Evolutionary conservation across 2,113 vertebrate species (phyloP).

Genomic region (Cavia aperea): DNA sequence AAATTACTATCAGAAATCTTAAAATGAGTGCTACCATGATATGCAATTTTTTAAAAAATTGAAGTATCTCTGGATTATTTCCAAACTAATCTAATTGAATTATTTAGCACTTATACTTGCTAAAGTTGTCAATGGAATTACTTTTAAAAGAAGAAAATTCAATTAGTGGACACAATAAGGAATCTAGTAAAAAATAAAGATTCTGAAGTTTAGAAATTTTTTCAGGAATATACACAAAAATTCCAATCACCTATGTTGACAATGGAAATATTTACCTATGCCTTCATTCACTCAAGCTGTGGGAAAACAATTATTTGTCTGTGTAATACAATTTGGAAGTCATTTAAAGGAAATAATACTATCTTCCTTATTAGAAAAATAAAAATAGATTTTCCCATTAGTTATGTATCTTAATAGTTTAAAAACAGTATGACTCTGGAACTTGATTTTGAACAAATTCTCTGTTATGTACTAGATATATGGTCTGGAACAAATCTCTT

Average conservation of each 20-base stretch:
- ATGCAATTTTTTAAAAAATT: conserved; percentile 12
- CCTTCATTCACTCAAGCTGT: conserved; percentile 16
- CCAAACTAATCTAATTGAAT: conserved; percentile 27
- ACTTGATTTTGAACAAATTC: conserved; percentile 36
- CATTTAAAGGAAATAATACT: conserved; percentile 7
- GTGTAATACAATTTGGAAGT: conserved; percentile 47
- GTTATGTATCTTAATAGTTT: conserved; percentile 32
- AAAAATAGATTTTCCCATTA: conserved; percentile 12
- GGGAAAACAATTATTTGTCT: conserved; percentile 48
- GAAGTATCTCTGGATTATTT: conserved; percentile 43
- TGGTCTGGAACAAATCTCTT: neutral
- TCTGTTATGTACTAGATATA: neutral
- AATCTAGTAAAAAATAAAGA: conserved; percentile 49
- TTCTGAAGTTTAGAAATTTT: conserved; percentile 41
- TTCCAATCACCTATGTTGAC: conserved; percentile 42
- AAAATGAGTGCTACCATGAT: neutral
- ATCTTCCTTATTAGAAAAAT: conserved; percentile 20
- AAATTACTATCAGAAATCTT: conserved; percentile 3
- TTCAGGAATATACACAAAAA: conserved; percentile 27
- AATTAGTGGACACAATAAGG: conserved; percentile 30
- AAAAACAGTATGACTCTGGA: conserved; percentile 12
- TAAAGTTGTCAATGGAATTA: conserved; percentile 47
- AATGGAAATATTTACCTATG: conserved; percentile 37
- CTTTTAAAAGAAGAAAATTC: conserved; percentile 53
- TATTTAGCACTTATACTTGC: conserved; percentile 30